Evolutionary conservation across 2,888 invertebrate species (phyloP).

Genomic region (Crossocerus cetratus): DNA sequence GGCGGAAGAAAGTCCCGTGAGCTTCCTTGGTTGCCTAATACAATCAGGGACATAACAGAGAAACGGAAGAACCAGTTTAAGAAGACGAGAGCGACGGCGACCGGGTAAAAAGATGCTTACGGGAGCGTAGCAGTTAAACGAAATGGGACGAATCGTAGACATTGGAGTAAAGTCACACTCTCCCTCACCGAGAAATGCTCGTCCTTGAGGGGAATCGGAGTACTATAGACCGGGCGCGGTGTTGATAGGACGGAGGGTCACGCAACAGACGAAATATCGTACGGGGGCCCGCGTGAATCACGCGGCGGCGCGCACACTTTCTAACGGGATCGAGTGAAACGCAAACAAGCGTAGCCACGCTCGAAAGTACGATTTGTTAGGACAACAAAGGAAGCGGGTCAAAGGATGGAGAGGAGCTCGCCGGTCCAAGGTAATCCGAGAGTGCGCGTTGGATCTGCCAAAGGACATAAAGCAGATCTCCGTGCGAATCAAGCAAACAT

Average conservation of each 20-base stretch:
- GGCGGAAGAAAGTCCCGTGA: no score
- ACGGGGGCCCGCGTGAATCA: not conserved
- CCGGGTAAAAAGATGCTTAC: conserved; percentile 3
- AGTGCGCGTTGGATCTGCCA: not conserved
- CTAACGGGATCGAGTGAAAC: not conserved
- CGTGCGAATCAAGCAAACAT: conserved; percentile 26
- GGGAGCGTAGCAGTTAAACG: not conserved
- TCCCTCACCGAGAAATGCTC: conserved; percentile 27
- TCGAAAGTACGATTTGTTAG: conserved; percentile 1
- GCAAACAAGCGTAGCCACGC: not conserved
- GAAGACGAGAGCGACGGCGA: not conserved
- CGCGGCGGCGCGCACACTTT: not conserved
- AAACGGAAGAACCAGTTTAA: not conserved
- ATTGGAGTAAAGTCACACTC: conserved; percentile 4
- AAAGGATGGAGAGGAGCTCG: conserved; percentile 7
- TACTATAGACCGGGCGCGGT: no score
- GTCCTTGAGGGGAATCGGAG: conserved; percentile 46
- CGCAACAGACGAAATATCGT: not conserved
- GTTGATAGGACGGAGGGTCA: conserved; percentile 17
- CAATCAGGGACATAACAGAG: not conserved
- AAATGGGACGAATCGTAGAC: conserved; percentile 10
- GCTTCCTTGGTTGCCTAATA: no score
- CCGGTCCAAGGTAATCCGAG: not conserved
- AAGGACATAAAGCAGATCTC: conserved; percentile 20
- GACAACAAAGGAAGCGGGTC: conserved; percentile 30